A percentile compares a stretch with the other conserved stretches of the same genome.
These are phyloP conservation scores for Hesperia comma DNA, from an alignment of 2,888 invertebrate genomes.

Conservation along the genomic window DNA sequence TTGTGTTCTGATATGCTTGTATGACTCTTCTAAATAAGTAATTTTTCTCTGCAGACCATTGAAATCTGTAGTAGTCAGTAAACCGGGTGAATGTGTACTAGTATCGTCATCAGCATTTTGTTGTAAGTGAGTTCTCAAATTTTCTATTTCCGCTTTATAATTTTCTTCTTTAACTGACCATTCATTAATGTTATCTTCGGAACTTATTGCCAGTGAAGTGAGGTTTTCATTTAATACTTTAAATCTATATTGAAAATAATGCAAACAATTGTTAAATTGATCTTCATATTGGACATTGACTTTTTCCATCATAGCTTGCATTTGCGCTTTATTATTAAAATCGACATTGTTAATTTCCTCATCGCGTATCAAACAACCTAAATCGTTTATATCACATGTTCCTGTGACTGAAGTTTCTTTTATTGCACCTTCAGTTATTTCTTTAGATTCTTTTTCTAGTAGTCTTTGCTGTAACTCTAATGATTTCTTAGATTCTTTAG, in stretches of 20 bases:
- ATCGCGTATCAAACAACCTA: constrained; percentile 68
- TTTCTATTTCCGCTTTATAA: constrained; percentile 74
- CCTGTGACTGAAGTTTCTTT: constrained; percentile 30
- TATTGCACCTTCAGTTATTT: constrained; percentile 45
- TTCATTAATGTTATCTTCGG: constrained; percentile 69
- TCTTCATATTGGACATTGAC: constrained; percentile 61
- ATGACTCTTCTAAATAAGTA: constrained; percentile 70
- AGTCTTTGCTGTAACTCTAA: constrained; percentile 64
- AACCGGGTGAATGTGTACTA: constrained; percentile 70
- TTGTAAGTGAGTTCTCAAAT: constrained; percentile 59
- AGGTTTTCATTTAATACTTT: constrained; percentile 74
- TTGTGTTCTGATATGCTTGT: constrained; percentile 72
- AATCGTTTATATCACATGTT: constrained; percentile 53
- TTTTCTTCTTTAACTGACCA: constrained; percentile 75
- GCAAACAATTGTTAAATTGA: constrained; percentile 64
- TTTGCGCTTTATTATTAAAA: constrained; percentile 54
- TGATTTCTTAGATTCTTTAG: constrained; percentile 66
- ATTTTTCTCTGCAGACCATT: constrained; percentile 69
- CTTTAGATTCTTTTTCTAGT: constrained; percentile 54
- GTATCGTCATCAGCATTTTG: constrained; percentile 62
- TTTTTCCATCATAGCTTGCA: constrained; percentile 55
- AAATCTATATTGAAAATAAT: constrained; percentile 75
- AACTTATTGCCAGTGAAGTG: constrained; percentile 67
- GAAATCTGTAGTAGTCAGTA: constrained; percentile 54
- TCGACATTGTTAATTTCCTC: constrained; percentile 57